Evolutionary conservation across 2,113 vertebrate genomes (phyloP).

Genomic region (Barbus barbus): DNA sequence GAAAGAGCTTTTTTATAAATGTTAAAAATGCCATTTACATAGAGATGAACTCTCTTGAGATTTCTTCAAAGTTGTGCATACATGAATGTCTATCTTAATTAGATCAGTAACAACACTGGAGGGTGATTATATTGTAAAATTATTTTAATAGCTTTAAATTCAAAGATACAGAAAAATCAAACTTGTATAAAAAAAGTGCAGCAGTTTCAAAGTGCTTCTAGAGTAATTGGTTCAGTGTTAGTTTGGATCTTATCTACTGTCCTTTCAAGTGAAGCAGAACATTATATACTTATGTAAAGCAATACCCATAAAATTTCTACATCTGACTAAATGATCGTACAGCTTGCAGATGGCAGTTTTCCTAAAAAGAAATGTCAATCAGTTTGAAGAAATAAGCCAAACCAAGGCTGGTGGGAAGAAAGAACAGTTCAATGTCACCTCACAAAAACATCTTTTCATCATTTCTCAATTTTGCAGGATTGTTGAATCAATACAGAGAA

Average conservation of each 20-base stretch:
- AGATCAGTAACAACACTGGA: conserved; percentile 39
- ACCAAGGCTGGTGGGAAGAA: conserved; percentile 1
- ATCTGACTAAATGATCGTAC: conserved; percentile 23
- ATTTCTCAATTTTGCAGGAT: conserved; percentile 56
- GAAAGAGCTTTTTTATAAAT: neutral
- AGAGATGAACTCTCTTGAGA: conserved; percentile 20
- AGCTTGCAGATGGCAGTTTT: conserved; percentile 14
- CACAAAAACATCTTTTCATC: conserved; percentile 42
- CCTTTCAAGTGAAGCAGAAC: conserved; percentile 33
- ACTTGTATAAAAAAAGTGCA: conserved; percentile 34
- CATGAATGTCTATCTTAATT: conserved; percentile 30
- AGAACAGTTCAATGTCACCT: conserved; percentile 21
- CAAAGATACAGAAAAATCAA: conserved; percentile 39
- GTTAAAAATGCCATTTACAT: neutral
- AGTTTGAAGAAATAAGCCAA: conserved; percentile 20
- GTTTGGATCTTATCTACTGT: conserved; percentile 13
- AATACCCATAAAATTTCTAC: neutral
- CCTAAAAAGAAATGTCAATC: conserved; percentile 36
- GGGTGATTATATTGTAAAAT: neutral
- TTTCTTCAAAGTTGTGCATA: conserved; percentile 9
- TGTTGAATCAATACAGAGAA: conserved; percentile 69
- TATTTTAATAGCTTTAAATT: conserved; percentile 41
- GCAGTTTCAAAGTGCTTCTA: conserved; percentile 48
- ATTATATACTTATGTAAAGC: conserved; percentile 16
- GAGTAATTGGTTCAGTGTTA: conserved; percentile 24